Evolutionary conservation across 1,140 invertebrate genomes (phyloP).

Genomic region (Pteromalus puparum): DNA sequence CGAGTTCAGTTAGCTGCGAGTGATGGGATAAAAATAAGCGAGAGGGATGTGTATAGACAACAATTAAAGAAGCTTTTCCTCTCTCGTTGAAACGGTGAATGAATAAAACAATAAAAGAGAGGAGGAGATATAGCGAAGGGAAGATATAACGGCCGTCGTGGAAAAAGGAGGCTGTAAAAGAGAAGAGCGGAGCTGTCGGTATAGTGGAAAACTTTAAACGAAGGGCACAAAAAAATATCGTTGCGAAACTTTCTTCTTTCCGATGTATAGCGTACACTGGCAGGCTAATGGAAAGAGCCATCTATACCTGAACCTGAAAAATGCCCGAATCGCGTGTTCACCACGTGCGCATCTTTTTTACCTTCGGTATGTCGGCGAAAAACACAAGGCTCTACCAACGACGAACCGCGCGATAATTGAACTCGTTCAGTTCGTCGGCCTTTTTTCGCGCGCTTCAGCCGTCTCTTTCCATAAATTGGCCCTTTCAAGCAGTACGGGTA

Average conservation of each 20-base stretch:
- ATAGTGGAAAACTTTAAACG: conserved; percentile 40
- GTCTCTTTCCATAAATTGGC: conserved; percentile 1
- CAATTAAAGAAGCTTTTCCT: conserved; percentile 5
- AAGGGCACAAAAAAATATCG: conserved; percentile 27
- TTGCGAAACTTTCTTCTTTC: conserved; percentile 31
- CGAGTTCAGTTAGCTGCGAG: neutral
- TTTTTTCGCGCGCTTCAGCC: neutral
- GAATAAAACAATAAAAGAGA: neutral
- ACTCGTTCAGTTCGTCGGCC: neutral
- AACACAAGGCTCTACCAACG: conserved; percentile 7
- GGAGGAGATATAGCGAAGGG: neutral
- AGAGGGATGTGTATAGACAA: neutral
- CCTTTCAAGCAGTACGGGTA: neutral
- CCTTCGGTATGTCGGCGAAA: neutral
- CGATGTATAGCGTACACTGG: neutral
- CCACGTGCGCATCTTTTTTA: neutral
- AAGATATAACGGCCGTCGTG: neutral
- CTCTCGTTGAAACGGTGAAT: neutral
- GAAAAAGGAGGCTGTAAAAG: conserved; percentile 7
- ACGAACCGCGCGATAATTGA: neutral
- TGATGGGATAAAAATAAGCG: conserved; percentile 18
- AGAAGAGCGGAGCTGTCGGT: neutral
- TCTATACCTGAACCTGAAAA: conserved; percentile 53
- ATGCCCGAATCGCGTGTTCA: conserved; percentile 58
- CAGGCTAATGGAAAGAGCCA: neutral